phyloP scores from a whole-genome alignment of 2,888 invertebrate species.

The Meteorus cinctellus region DNA sequence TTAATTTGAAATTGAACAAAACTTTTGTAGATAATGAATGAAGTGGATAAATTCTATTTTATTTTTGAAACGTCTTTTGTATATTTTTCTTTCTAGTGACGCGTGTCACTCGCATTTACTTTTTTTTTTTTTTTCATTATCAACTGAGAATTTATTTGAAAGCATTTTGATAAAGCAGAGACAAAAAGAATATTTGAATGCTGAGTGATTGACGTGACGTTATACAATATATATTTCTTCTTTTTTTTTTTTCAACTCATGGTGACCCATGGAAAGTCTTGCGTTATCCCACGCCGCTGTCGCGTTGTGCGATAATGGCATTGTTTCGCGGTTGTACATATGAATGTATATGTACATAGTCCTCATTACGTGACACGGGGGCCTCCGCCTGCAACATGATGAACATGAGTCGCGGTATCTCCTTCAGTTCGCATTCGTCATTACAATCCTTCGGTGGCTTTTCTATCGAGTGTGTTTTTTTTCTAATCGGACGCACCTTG shows the following conservation, averaged over 20 bases:
- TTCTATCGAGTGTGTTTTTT: conserved; percentile 38
- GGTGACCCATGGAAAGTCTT: conserved; percentile 53
- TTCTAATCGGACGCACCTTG: conserved; percentile 46
- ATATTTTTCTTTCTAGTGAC: neutral
- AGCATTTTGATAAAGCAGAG: neutral
- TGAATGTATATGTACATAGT: conserved; percentile 33
- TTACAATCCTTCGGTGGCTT: conserved; percentile 56
- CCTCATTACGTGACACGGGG: conserved; percentile 39
- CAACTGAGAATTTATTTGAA: neutral
- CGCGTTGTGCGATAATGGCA: conserved; percentile 63
- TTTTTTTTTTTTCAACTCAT: conserved; percentile 23
- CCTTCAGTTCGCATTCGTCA: conserved; percentile 68
- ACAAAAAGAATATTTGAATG: neutral
- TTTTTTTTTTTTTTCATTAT: neutral
- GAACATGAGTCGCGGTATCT: conserved; percentile 49
- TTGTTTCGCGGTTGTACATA: conserved; percentile 56
- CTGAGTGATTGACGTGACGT: conserved; percentile 6
- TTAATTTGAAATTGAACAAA: neutral
- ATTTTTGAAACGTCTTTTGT: neutral
- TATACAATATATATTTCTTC: neutral
- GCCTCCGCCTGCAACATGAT: conserved; percentile 26
- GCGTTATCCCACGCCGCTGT: conserved; percentile 63
- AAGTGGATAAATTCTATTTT: no score
- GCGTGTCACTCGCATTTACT: neutral
- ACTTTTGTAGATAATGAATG: no score